These are phyloP conservation scores for Oncorhynchus clarkii DNA, from an alignment of 2,113 vertebrate genomes.

Conservation along the genomic window DNA sequence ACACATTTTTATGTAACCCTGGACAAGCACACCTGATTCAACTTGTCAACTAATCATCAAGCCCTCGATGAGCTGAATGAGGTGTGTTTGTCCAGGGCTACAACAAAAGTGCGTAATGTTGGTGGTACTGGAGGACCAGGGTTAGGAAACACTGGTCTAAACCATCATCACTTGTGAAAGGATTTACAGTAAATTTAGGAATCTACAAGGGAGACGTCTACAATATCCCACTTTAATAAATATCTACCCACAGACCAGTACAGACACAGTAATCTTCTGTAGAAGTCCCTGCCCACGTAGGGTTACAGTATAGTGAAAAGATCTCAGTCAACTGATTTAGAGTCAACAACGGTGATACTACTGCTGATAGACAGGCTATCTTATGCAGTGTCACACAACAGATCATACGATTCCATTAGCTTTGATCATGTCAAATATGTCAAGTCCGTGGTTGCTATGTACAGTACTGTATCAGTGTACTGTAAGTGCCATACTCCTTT, in stretches of 20 bases:
- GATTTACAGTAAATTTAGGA: background rate
- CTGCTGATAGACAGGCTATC: background rate
- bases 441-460: background rate
- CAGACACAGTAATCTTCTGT: background rate
- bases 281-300: too few relatives aligned
- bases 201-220: background rate
- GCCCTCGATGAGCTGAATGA: too few relatives aligned
- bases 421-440: background rate
- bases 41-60: too few relatives aligned
- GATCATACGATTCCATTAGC: background rate
- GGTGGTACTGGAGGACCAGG: too few relatives aligned
- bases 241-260: background rate
- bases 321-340: too few relatives aligned
- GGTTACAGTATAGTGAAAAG: too few relatives aligned
- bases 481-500: conserved; percentile 35
- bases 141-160: background rate
- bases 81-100: too few relatives aligned
- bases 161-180: background rate
- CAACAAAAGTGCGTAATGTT: too few relatives aligned
- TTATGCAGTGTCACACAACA: background rate
- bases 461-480: background rate
- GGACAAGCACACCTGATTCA: too few relatives aligned
- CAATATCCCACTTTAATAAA: background rate
- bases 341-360: too few relatives aligned
- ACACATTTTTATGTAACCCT: too few relatives aligned